A percentile compares a stretch with the other conserved stretches of the same genome.
These are phyloP conservation scores for Nothocercus nigrocapillus DNA, from an alignment of 2,113 vertebrate genomes.

Conservation along the genomic window DNA sequence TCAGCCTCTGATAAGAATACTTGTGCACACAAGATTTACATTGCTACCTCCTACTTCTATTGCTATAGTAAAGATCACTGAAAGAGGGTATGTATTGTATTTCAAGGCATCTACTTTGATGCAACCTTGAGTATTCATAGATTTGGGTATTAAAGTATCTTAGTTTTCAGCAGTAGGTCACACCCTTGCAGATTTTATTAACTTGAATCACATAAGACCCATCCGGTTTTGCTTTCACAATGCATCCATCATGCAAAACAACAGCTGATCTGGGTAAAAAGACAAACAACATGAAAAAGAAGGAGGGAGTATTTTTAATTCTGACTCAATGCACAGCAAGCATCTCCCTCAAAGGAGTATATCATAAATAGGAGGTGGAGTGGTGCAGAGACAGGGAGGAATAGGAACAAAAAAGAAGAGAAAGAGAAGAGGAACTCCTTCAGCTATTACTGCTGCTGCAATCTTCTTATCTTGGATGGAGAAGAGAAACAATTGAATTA, in stretches of 20 bases:
- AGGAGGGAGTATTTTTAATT: slow-evolving; percentile 25
- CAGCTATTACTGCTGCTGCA: not conserved
- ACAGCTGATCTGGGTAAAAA: not conserved
- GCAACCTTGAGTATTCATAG: not conserved
- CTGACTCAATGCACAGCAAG: not conserved
- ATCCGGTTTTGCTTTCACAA: not conserved
- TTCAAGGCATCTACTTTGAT: not conserved
- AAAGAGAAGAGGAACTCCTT: not conserved
- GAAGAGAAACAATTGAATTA: slow-evolving; percentile 40
- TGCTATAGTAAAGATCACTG: not conserved
- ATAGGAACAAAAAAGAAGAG: fast-evolving
- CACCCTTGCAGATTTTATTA: not conserved
- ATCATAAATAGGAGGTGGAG: not conserved
- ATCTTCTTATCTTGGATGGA: not conserved
- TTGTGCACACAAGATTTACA: fast-evolving
- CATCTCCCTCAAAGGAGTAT: not conserved
- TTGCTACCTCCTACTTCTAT: not conserved
- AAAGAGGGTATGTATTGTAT: not conserved
- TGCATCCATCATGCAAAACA: not conserved
- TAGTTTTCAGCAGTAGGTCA: not conserved
- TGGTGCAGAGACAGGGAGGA: not conserved
- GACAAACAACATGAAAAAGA: not conserved
- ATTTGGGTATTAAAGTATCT: not conserved
- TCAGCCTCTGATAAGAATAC: not conserved
- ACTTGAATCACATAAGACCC: not conserved